A percentile compares a stretch with the other conserved stretches of the same genome.
Evolutionary conservation across 2,113 vertebrate genomes (phyloP).

Genomic region (Gopherus flavomarginatus): DNA sequence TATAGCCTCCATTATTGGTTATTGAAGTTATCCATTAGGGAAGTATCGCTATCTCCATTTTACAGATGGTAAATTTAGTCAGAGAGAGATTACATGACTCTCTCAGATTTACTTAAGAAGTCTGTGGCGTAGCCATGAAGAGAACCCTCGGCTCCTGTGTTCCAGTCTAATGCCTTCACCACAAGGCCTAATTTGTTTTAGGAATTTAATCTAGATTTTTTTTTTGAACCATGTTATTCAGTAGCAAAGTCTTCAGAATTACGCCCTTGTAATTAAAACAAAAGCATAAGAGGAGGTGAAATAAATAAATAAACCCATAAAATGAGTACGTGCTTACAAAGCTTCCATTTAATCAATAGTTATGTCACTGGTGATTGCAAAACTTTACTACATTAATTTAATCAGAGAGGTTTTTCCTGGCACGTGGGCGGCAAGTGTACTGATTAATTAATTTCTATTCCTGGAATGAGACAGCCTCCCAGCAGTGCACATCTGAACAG

Average conservation of each 20-base stretch:
- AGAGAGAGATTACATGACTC: background rate
- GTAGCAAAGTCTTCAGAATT: background rate
- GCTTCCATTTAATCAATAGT: constrained; percentile 74
- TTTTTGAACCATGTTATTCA: background rate
- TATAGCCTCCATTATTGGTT: background rate
- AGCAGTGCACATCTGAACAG: constrained; percentile 65
- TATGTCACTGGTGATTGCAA: constrained; percentile 63
- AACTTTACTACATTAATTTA: constrained; percentile 69
- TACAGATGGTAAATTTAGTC: background rate
- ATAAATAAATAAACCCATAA: constrained; percentile 55
- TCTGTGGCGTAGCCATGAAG: background rate
- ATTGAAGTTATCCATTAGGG: background rate
- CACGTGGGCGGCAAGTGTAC: constrained; percentile 44
- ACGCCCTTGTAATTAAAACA: constrained; percentile 56
- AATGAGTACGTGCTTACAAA: constrained; percentile 58
- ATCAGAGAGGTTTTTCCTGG: constrained; percentile 76
- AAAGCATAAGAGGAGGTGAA: constrained; percentile 13
- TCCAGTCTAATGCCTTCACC: background rate
- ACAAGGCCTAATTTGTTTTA: background rate
- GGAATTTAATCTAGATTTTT: background rate
- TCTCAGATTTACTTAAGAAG: background rate
- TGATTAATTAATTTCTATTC: constrained; percentile 84
- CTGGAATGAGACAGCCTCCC: constrained; percentile 70
- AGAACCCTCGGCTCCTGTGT: background rate
- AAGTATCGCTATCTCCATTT: background rate